Base-by-base conservation (phyloP, 2,113 vertebrate genomes). In the Gopherus evgoodei region DNA sequence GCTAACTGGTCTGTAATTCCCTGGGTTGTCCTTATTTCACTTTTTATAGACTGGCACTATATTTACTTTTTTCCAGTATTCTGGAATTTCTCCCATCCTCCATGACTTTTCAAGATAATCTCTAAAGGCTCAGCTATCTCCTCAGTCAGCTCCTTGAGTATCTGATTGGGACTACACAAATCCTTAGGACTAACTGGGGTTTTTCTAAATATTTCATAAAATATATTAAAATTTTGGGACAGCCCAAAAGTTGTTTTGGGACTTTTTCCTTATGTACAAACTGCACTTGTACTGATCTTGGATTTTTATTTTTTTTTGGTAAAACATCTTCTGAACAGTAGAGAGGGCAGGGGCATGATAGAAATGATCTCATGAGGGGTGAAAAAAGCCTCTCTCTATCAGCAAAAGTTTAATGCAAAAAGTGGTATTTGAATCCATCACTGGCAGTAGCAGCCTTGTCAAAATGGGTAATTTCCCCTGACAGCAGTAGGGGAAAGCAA, bases 401-500 rank as follows among this genome's bases (percentile, higher is more conserved):
- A 78, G 50, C 82, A 83, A 89, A 93, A 8, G 3, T 3, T 6
- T 12, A 22, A 25, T 24, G 24, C 53, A 56, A 57, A 57, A 27
- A 57, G 56, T 27, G 19, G 52, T 87, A 57, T 50, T 81, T 83
- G 81, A 94, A 44, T 6, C 17, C 13, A 12, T 16, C n/a, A 24
- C 65, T 17, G 16, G 53, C 79, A 80, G 53, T 0, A 2, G 50
- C 47, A 44, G 53, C 38, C 27, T 76, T 1, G 1, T 53, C 80
- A 72, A 53, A 80, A 27, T 0, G 0, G 53, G 56, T 78, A 35
- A 69, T 69, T 69, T 69, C 4, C 35, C 54, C 21, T 0, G 2
- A 90, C 81, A 72, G 80, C 89, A 93, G 42, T 0, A n/a, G 0
- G 0, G 42, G 50, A 87, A 80, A 53, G 14, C 81, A 85, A 54